Conservation (phyloP, 2,888 invertebrate genomes). For the Camptogramma bilineatum region DNA sequence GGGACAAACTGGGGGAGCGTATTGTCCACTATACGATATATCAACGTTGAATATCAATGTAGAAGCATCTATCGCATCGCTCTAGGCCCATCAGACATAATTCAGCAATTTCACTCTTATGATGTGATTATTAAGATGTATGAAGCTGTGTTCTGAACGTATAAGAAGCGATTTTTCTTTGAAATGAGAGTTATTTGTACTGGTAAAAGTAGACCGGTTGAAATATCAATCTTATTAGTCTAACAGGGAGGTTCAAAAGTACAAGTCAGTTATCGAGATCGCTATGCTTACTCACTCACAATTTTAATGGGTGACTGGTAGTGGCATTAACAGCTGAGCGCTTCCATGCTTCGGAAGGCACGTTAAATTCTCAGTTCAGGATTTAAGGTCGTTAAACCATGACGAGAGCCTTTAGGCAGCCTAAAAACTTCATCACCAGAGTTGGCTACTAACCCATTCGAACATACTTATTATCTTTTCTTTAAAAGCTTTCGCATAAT, state of each 20-base stretch:
- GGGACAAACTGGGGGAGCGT: constrained; percentile 60
- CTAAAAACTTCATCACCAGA: too few species aligned
- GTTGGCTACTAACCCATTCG: not conserved
- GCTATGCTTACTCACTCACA: too few species aligned
- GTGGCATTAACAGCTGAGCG: too few species aligned
- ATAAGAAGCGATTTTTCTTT: constrained; percentile 44
- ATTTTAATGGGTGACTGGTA: too few species aligned
- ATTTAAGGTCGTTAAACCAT: too few species aligned
- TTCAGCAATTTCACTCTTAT: constrained; percentile 69
- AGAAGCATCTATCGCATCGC: constrained; percentile 65
- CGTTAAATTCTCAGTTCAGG: too few species aligned
- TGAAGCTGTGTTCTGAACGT: constrained; percentile 41
- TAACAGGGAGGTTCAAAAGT: too few species aligned
- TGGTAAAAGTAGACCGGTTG: constrained; percentile 29
- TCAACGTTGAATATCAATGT: constrained; percentile 78
- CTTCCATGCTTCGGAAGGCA: too few species aligned
- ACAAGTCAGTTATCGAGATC: too few species aligned
- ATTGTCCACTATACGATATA: constrained; percentile 72
- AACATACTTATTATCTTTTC: too few species aligned
- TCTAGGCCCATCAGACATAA: constrained; percentile 66
- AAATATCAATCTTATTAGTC: not conserved
- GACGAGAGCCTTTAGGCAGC: too few species aligned
- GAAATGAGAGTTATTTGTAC: constrained; percentile 34
- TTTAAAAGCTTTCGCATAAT: too few species aligned
- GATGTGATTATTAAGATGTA: constrained; percentile 70